Evolutionary conservation across 2,888 invertebrate species (phyloP), one percentile per base, ranked within the genome.

Genomic region (Elmis aenea): DNA sequence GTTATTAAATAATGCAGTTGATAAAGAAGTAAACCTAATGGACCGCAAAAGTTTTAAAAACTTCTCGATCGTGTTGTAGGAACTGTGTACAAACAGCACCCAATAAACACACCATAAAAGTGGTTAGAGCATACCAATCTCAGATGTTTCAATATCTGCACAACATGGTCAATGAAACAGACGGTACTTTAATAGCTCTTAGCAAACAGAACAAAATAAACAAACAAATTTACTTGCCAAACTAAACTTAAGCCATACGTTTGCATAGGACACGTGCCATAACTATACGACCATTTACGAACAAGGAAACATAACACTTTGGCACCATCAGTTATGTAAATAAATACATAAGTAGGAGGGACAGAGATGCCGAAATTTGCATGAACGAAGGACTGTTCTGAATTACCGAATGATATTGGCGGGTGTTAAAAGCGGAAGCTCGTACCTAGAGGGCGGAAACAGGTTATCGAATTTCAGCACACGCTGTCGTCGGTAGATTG

Each of bases 381-480:
- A 30, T 30, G 13, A 3, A 9, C 28, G n/a, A n/a, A n/a, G n/a
- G n/a, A 5, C 5, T 26, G 10, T 13, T 15, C 13, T 4, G 10
- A 22, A 22, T n/a, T 22, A 9, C 9, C 14, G 30, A 30, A 30
- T 22, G 8, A 18, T 27, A n/a, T 30, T 18, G 33, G 33, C 25
- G 33, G 33, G 37, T 41, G 20, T 24, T 33, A 33, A 23, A 34
- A 34, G 40, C 44, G 37, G 44, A 38, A 44, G 39, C 33, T 31
- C 8, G 26, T 30, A 35, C 33, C 32, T 40, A 10, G 26, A 15
- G 13, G 37, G 18, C 33, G 47, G 47, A 47, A 47, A 42, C 36
- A 35, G 32, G 39, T 45, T 47, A 45, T 47, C 44, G 30, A 42
- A 45, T 47, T 45, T 47, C 47, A 47, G 45, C 45, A 42, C 42